Evolutionary conservation across 2,888 invertebrate species (phyloP).

Genomic region (Pheosia tremula): DNA sequence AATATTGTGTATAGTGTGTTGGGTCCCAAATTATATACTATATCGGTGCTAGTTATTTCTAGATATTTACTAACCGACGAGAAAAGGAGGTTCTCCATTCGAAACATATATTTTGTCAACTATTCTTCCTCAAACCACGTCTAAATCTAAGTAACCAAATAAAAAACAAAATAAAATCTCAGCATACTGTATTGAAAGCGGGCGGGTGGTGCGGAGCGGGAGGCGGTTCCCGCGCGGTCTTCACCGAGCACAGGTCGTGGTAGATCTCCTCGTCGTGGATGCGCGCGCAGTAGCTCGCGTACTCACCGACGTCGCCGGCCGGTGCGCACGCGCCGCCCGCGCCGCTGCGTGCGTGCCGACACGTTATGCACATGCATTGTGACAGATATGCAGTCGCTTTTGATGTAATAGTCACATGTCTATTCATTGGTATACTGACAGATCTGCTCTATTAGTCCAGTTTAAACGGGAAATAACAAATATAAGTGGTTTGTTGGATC

Average conservation of each 20-base stretch:
- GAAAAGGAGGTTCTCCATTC: no score
- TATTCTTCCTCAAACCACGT: conserved; percentile 35
- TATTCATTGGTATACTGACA: neutral
- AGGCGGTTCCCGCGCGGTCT: conserved; percentile 82
- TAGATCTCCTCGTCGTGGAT: conserved; percentile 96
- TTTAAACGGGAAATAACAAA: no score
- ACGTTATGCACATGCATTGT: conserved; percentile 41
- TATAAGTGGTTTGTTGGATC: no score
- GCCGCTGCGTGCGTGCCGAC: conserved; percentile 46
- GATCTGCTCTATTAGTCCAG: no score
- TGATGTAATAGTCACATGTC: conserved; percentile 11
- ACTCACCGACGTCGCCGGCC: conserved; percentile 83
- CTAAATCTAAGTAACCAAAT: conserved; percentile 23
- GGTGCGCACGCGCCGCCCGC: conserved; percentile 62
- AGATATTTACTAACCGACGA: no score
- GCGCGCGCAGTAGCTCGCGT: conserved; percentile 88
- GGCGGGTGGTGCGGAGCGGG: conserved; percentile 71
- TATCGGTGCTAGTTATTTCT: no score
- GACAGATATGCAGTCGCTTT: conserved; percentile 36
- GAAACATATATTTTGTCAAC: neutral
- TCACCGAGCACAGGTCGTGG: conserved; percentile 95
- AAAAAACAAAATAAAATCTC: conserved; percentile 47
- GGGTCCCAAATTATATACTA: no score
- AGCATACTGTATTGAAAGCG: conserved; percentile 82
- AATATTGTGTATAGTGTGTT: no score